Conservation (phyloP, 1,140 invertebrate genomes). For the Coboldia fuscipes region DNA sequence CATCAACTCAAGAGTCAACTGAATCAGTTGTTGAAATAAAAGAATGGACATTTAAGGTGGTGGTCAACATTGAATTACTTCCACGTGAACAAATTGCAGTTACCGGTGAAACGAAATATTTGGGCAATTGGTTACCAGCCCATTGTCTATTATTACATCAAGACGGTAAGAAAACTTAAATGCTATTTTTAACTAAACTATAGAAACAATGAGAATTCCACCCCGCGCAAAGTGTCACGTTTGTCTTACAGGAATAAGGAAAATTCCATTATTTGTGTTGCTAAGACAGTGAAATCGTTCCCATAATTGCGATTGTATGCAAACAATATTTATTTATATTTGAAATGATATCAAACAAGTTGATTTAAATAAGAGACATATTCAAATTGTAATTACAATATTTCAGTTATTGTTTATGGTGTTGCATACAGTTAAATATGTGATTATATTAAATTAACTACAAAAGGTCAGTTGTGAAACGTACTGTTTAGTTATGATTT, state of each 20-base stretch:
- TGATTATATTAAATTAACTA: too few relatives aligned
- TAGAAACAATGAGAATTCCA: background rate
- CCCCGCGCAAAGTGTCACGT: background rate
- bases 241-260: background rate
- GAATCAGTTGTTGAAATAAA: conserved; percentile 15
- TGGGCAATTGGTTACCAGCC: conserved; percentile 25
- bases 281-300: too few relatives aligned
- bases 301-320: too few relatives aligned
- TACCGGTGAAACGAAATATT: conserved; percentile 21
- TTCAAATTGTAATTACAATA: too few relatives aligned
- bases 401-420: too few relatives aligned
- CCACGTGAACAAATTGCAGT: conserved; percentile 23
- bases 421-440: too few relatives aligned
- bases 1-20: conserved; percentile 6
- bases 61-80: conserved; percentile 12
- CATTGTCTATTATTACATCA: conserved; percentile 23
- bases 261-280: too few relatives aligned
- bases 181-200: background rate
- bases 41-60: conserved; percentile 23
- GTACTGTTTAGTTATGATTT: too few relatives aligned
- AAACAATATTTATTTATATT: too few relatives aligned
- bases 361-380: too few relatives aligned
- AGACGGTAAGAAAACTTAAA: conserved; percentile 3
- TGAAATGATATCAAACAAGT: too few relatives aligned
- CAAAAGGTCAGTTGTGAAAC: too few relatives aligned